Evolutionary conservation across 2,888 invertebrate species (phyloP), one percentile per base, ranked within the genome.

Genomic region (Sepiola atlantica): DNA sequence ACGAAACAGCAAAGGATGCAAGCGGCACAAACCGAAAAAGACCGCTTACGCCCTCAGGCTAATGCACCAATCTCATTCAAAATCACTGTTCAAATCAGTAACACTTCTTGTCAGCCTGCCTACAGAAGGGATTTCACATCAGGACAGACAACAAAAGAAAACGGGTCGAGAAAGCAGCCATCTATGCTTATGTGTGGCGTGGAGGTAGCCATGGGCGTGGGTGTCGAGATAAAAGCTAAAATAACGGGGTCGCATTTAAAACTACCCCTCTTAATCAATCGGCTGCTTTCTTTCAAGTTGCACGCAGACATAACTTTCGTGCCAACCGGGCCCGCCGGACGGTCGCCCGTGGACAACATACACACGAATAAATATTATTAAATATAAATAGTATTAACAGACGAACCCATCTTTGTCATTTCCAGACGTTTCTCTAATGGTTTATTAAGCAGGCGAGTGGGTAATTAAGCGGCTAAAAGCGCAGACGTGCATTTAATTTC

Each of bases 91-190:
- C n/a, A 77, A 77, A 77, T 77, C 77, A 77, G n/a, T 77, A n/a
- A 77, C 77, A 77, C 77, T 77, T 77, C 28, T n/a, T 77, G 77
- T 77, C 77, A n/a, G n/a, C n/a, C 77, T 77, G 77, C n/a, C 77
- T 77, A 77, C 77, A 77, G 32, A 77, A 77, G 77, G 77, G 77
- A 77, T 77, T n/a, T 77, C 45, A 77, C n/a, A 32, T 32, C 77
- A 77, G n/a, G 77, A 18, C 24, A 28, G 28, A 14, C 57, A 24
- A 28, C 28, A 12, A 28, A 28, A n/a, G 24, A 28, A 28, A n/a
- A 12, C 10, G 77, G 77, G 77, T 1, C 24, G 45, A 77, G 77
- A 32, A 77, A 32, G n/a, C n/a, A 16, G n/a, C n/a, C n/a, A 77
- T 14, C 14, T 14, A 77, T 4, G 21, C 18, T 77, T 57, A 57